Evolutionary conservation across 2,888 invertebrate species (phyloP).

Genomic region (Hemaris fuciformis): DNA sequence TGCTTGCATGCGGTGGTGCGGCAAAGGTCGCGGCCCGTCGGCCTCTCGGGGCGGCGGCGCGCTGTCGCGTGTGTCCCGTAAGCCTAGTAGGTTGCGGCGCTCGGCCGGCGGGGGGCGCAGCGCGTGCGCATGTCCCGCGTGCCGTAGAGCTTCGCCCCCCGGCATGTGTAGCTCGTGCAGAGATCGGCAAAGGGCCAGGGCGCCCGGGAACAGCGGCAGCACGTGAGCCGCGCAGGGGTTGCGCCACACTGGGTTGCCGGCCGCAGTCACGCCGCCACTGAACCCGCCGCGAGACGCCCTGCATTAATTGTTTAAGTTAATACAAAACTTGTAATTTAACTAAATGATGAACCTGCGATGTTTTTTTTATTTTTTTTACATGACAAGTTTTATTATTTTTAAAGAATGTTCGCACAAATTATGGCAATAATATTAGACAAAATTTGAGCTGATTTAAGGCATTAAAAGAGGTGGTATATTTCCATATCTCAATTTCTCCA

Average conservation of each 20-base stretch:
- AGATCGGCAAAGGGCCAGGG: slow-evolving; percentile 88
- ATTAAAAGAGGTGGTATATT: no score
- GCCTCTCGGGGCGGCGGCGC: slow-evolving; percentile 85
- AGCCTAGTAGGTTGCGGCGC: slow-evolving; percentile 87
- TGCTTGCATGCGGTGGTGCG: slow-evolving; percentile 91
- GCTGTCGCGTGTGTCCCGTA: slow-evolving; percentile 79
- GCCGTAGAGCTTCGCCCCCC: slow-evolving; percentile 82
- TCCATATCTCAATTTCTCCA: no score
- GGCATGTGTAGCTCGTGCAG: slow-evolving; percentile 91
- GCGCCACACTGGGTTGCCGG: slow-evolving; percentile 90
- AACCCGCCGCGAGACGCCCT: slow-evolving; percentile 92
- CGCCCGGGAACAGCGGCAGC: slow-evolving; percentile 89
- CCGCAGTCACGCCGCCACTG: slow-evolving; percentile 87
- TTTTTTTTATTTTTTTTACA: no score
- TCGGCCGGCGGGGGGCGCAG: slow-evolving; percentile 89
- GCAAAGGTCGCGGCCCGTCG: slow-evolving; percentile 85
- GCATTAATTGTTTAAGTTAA: neutral
- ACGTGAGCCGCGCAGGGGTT: slow-evolving; percentile 94
- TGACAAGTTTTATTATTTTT: no score
- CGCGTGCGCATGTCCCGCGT: slow-evolving; percentile 86
- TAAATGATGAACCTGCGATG: no score
- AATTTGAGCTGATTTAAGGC: no score
- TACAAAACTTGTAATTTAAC: no score
- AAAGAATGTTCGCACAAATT: no score
- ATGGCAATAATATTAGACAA: no score